These are phyloP conservation scores for Percopsis transmontana DNA, from an alignment of 2,113 vertebrate species.

Conservation along the genomic window DNA sequence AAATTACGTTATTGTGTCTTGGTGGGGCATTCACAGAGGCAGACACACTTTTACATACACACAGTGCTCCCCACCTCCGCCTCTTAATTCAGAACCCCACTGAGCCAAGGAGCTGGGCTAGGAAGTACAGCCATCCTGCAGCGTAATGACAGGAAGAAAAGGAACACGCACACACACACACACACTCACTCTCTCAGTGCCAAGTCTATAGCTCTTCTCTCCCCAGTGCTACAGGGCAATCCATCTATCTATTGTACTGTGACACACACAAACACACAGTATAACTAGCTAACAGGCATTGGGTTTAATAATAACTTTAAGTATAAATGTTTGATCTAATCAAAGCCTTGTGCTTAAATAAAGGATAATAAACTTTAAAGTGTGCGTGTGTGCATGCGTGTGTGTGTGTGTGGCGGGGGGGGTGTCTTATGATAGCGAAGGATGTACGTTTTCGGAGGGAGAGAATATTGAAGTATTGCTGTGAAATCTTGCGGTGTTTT, in stretches of 20 bases:
- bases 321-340: neutral
- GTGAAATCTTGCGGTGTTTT: too few species aligned
- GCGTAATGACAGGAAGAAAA: too few species aligned
- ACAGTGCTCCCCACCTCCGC: too few species aligned
- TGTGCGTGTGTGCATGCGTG: neutral
- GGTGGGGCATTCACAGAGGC: too few species aligned
- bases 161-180: neutral
- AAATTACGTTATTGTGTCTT: too few species aligned
- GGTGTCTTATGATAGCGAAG: neutral
- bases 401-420: neutral
- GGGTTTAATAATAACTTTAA: neutral
- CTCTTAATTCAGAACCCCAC: too few species aligned
- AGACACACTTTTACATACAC: too few species aligned
- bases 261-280: neutral
- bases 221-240: neutral
- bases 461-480: conserved; percentile 35
- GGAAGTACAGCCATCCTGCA: too few species aligned
- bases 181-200: neutral
- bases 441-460: conserved; percentile 26
- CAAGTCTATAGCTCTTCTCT: neutral
- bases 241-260: neutral
- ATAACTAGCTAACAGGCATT: neutral
- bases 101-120: too few species aligned
- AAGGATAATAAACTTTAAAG: neutral
- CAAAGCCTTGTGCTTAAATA: neutral